Evolutionary conservation across 1,140 invertebrate genomes (phyloP).

Genomic region (Manduca sexta): DNA sequence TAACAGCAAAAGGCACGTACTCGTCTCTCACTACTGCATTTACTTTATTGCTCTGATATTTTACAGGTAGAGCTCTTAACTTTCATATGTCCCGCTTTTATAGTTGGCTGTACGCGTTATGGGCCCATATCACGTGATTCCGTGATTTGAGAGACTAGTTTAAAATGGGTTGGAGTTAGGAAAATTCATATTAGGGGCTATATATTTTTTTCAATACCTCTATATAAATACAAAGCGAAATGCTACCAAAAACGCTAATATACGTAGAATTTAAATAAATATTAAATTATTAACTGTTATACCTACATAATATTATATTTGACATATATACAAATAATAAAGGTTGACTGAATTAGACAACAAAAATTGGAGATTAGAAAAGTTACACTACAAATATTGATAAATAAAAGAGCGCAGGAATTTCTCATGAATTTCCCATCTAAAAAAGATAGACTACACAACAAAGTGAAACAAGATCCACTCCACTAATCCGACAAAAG

Average conservation of each 20-base stretch:
- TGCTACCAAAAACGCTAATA: too few relatives aligned
- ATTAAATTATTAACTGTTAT: too few relatives aligned
- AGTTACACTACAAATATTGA: constrained; percentile 3
- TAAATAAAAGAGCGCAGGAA: constrained; percentile 7
- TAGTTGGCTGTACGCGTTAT: constrained; percentile 61
- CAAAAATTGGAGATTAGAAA: background rate
- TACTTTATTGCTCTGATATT: constrained; percentile 71
- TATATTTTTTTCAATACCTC: too few relatives aligned
- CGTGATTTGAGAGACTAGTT: constrained; percentile 33
- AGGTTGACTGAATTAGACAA: too few relatives aligned
- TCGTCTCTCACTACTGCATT: constrained; percentile 53
- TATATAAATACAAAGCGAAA: too few relatives aligned
- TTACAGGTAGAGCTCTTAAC: constrained; percentile 68
- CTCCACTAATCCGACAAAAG: constrained; percentile 73
- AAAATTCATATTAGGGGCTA: too few relatives aligned
- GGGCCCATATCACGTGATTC: constrained; percentile 60
- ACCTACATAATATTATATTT: too few relatives aligned
- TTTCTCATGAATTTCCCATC: constrained; percentile 47
- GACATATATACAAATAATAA: too few relatives aligned
- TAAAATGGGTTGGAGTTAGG: background rate
- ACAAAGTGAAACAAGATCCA: constrained; percentile 73
- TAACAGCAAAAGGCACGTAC: constrained; percentile 44
- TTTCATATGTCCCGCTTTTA: constrained; percentile 67
- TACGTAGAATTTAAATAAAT: too few relatives aligned
- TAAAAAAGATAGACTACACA: constrained; percentile 61